Conservation (phyloP, 2,113 vertebrate species). For the Coryphaenoides rupestris region DNA sequence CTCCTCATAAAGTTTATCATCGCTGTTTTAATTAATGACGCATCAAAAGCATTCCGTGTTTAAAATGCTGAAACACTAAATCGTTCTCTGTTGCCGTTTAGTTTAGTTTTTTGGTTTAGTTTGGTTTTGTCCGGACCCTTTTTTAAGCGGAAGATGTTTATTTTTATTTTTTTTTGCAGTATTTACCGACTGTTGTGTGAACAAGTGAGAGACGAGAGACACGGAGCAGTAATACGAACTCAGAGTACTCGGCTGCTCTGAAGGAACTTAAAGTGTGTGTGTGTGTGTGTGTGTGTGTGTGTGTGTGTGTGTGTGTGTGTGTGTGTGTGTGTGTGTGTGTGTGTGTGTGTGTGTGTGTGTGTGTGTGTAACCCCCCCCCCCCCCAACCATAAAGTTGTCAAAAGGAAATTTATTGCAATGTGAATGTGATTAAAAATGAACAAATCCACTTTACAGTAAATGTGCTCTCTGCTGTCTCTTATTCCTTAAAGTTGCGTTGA, state of each 20-base stretch:
- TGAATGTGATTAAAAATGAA: slow-evolving; percentile 66
- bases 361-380: slow-evolving; percentile 48
- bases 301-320: slow-evolving; percentile 49
- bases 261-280: slow-evolving; percentile 59
- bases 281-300: slow-evolving; percentile 54
- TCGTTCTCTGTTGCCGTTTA: not conserved
- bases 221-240: slow-evolving; percentile 42
- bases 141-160: slow-evolving; percentile 33
- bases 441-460: slow-evolving; percentile 65
- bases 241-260: slow-evolving; percentile 47
- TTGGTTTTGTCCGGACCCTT: slow-evolving; percentile 23
- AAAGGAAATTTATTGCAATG: slow-evolving; percentile 71
- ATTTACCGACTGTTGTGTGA: slow-evolving; percentile 64
- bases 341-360: slow-evolving; percentile 49
- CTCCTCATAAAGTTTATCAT: too few species aligned
- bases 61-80: slow-evolving; percentile 8
- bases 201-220: slow-evolving; percentile 52
- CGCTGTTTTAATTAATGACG: not conserved
- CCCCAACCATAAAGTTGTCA: slow-evolving; percentile 64
- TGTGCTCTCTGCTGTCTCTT: not conserved
- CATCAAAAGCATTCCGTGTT: slow-evolving; percentile 10
- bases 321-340: slow-evolving; percentile 54
- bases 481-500: not conserved
- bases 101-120: not conserved
- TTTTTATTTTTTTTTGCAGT: slow-evolving; percentile 55